Percentiles rank a stretch among this genome's conserved stretches.
phyloP scores from a whole-genome alignment of 2,888 invertebrate species.

The Latrodectus elegans region DNA sequence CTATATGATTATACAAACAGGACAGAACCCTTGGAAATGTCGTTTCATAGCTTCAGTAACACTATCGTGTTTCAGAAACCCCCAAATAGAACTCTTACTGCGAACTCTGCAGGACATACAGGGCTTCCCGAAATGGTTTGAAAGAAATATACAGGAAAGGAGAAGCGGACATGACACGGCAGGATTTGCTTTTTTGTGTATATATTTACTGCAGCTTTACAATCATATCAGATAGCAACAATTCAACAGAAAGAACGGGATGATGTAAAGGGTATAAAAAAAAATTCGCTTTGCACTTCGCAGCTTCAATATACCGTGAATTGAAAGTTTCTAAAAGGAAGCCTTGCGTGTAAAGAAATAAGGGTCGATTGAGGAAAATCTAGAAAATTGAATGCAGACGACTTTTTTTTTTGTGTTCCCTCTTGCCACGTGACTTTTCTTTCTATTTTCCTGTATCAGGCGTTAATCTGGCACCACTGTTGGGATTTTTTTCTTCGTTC shows the following conservation, averaged over 20 bases:
- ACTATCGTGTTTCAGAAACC: too few species aligned
- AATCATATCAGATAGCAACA: not conserved
- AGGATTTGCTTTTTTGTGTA: not conserved
- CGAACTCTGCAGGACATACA: not conserved
- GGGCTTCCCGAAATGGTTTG: not conserved
- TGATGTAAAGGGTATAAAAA: not conserved
- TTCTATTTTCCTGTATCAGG: not conserved
- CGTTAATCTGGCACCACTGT: slow-evolving; percentile 30
- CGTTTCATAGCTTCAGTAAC: too few species aligned
- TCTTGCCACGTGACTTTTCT: slow-evolving; percentile 23
- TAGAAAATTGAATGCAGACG: slow-evolving; percentile 20
- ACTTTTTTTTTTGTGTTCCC: slow-evolving; percentile 30
- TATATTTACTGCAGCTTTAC: not conserved
- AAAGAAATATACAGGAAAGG: not conserved
- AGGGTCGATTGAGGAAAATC: not conserved
- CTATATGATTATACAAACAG: too few species aligned
- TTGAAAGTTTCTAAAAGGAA: slow-evolving; percentile 2
- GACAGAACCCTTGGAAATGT: too few species aligned
- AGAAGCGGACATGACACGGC: not conserved
- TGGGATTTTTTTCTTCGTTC: not conserved
- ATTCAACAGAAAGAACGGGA: not conserved
- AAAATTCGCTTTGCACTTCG: not conserved
- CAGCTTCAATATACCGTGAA: not conserved
- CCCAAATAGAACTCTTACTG: not conserved
- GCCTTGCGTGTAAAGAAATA: slow-evolving; percentile 3